These are phyloP conservation scores for Onychostruthus taczanowskii DNA, from an alignment of 2,113 vertebrate genomes.

Conservation along the genomic window DNA sequence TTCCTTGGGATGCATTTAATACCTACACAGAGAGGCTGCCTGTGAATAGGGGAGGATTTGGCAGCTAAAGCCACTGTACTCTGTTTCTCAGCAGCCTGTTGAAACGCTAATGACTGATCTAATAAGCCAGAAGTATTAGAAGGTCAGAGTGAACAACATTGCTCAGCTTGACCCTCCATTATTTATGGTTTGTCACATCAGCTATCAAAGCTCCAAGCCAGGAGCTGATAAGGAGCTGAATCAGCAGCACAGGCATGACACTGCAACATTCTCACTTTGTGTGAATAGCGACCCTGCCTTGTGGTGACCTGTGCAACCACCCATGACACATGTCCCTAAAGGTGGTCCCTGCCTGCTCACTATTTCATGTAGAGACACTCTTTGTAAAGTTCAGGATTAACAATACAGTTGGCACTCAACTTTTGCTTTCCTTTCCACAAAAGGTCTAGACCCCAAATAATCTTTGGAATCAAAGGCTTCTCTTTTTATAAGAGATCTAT, in stretches of 20 bases:
- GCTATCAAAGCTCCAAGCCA: constrained; percentile 36
- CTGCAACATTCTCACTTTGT: neutral
- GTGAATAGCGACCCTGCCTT: neutral
- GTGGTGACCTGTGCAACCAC: constrained; percentile 55
- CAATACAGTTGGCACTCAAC: neutral
- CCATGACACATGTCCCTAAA: constrained; percentile 19
- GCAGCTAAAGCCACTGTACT: constrained; percentile 37
- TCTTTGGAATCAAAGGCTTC: neutral
- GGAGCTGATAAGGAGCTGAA: constrained; percentile 43
- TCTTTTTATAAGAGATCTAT: neutral
- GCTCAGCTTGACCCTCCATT: constrained; percentile 56
- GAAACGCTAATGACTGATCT: constrained; percentile 46
- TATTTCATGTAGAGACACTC: neutral
- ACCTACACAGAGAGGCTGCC: neutral
- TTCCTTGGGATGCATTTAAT: neutral
- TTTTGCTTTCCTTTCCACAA: neutral
- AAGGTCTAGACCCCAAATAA: neutral
- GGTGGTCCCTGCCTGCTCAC: neutral
- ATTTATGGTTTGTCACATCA: constrained; percentile 63
- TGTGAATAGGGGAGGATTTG: neutral
- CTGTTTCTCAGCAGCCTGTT: constrained; percentile 41
- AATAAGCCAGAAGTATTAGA: constrained; percentile 62
- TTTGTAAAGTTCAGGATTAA: neutral
- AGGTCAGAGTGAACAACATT: constrained; percentile 47
- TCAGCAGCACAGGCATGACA: constrained; percentile 53